A percentile compares a stretch with the other conserved stretches of the same genome.
phyloP scores from a whole-genome alignment of 2,797 vertebrate genomes.

The Ctenopoma kingsleyae region DNA sequence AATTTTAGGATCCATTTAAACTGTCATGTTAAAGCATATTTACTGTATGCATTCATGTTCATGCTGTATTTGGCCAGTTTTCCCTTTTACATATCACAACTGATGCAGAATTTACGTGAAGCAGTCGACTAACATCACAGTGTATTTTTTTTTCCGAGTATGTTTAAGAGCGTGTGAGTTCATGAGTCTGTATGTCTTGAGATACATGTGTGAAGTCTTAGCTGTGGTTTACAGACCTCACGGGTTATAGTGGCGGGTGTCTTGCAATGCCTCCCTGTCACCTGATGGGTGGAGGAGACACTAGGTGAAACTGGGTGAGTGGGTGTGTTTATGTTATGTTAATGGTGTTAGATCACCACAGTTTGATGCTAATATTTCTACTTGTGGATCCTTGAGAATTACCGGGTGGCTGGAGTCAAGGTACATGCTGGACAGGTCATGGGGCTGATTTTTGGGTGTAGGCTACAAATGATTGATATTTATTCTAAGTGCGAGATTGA shows the following conservation, averaged over 20 bases:
- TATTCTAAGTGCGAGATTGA: too few species aligned
- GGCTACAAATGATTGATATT: too few species aligned
- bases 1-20: neutral
- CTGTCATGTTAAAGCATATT: neutral
- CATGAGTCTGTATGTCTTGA: constrained; percentile 61
- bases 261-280: constrained; percentile 55
- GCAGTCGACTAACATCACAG: constrained; percentile 25
- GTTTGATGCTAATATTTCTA: neutral
- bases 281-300: neutral
- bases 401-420: too few species aligned
- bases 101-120: constrained; percentile 19
- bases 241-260: constrained; percentile 80
- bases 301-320: neutral
- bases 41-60: constrained; percentile 10
- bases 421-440: too few species aligned
- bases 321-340: constrained; percentile 2
- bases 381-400: too few species aligned
- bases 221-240: constrained; percentile 85
- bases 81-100: neutral
- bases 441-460: too few species aligned
- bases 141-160: constrained; percentile 24
- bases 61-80: constrained; percentile 13
- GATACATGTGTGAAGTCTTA: constrained; percentile 83
- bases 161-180: constrained; percentile 48
- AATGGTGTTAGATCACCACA: neutral